Base-by-base conservation (phyloP, 1,140 invertebrate genomes). In the Tribolium madens region DNA sequence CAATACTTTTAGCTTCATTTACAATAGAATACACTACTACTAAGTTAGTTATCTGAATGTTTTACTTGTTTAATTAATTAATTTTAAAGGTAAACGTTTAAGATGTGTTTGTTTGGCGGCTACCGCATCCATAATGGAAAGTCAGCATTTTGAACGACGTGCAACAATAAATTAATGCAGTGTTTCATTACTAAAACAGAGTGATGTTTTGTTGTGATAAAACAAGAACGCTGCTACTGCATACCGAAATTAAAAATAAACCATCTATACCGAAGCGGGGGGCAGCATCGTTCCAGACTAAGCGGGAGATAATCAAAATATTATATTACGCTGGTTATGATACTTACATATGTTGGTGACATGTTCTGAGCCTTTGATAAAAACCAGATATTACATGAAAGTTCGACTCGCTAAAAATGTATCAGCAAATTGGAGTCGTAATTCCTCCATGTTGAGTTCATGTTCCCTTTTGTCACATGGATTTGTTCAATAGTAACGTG, bases 271-370 rank as follows among this genome's bases (percentile, higher is more conserved):
- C 74, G 4, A 76, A 81, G 80, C 81, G 76, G 81, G 80, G 78
- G 79, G 81, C 78, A 78, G 78, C 26, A 12, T n/a, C 21, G 57
- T 64, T 64, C 21, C 57, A 57, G 73, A 36, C 79, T 47, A 78
- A 76, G 81, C 79, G 76, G 81, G 81, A 82, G 81, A 82, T 79
- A 79, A 82, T 81, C 78, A 80, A 82, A 82, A 82, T 82, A 82
- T 82, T 80, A 64, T 82, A 79, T 82, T 82, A 82, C 81, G 77
- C 78, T 76, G 46, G 78, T 75, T 77, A 76, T 78, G 81, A 36
- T 31, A 69, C 73, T 75, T 75, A 73, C 75, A 76, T 64, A 60
- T 76, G 75, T 73, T 76, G 36, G 70, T 73, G 48, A 76, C 50
- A 46, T 42, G 64, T 12, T 14, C n/a, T 15, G 31, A 69, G 31